Conservation (phyloP, 2,888 invertebrate species). For the Nudaria mundana region DNA sequence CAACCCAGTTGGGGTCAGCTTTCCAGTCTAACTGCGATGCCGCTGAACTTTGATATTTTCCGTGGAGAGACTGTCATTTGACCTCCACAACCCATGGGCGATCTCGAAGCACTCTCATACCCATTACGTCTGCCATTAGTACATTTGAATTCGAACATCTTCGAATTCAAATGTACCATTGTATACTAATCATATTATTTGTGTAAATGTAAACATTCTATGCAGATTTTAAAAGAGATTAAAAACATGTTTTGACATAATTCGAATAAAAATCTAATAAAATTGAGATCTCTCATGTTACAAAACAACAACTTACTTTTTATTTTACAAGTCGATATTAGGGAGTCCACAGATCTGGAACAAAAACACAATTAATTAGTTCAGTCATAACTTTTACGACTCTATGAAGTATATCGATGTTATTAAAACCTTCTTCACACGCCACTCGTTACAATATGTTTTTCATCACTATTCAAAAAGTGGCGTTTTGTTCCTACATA, state of each 20-base stretch:
- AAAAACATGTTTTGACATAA: background rate
- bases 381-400: conserved; percentile 2
- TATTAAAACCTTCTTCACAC: background rate
- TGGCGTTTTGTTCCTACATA: too few relatives aligned
- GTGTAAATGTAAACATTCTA: too few relatives aligned
- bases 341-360: conserved; percentile 40
- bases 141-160: too few relatives aligned
- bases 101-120: too few relatives aligned
- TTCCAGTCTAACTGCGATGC: too few relatives aligned
- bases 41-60: too few relatives aligned
- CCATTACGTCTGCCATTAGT: too few relatives aligned
- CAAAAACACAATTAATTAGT: conserved; percentile 23
- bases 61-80: too few relatives aligned
- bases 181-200: too few relatives aligned
- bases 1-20: too few relatives aligned
- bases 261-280: background rate
- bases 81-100: too few relatives aligned
- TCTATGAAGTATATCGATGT: background rate
- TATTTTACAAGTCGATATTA: conserved; percentile 31
- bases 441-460: background rate
- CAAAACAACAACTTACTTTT: conserved; percentile 38
- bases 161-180: too few relatives aligned
- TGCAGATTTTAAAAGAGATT: background rate
- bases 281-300: background rate
- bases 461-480: background rate